Base-by-base conservation (phyloP, 2,797 vertebrate species). In the Trachurus trachurus region DNA sequence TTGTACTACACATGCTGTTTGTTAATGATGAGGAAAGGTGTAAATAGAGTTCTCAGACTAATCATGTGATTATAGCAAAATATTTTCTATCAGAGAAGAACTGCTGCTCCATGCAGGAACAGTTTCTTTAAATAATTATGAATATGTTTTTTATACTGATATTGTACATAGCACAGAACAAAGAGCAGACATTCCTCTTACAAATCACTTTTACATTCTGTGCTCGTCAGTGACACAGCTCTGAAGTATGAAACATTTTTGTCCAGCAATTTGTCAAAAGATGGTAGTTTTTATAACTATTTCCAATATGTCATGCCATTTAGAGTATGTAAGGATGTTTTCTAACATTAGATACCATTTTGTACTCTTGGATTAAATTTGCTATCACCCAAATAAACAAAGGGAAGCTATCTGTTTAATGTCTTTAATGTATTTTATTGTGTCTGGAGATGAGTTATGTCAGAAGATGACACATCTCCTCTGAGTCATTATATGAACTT, bases 371-470 rank as follows among this genome's bases (percentile, higher is more conserved):
- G 42, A 85, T 87, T 40, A 76, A 75, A 63, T 68, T 29, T 69
- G 50, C 57, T 78, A 57, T 68, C 74, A 66, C 56, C 60, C 57
- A 81, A 90, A 90, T 90, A 82, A 89, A 87, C 16, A 73, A 82
- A 82, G 62, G 72, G 56, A 85, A 83, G 61, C n/a, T 22, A 57
- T 56, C 2, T 39, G 9, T 9, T 50, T 39, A 66, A 22, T 77
- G 64, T 82, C 42, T 81, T 77, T 12, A 67, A n/a, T 82, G 19
- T 6, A 7, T 26, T 47, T 44, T 29, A 19, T 22, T 67, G 50
- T 21, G 6, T 2, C 1, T 15, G 12, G 45, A 19, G 11, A 42
- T 1, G 21, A 67, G 57, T 6, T 49, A 54, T 42, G 22, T 12
- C 9, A 45, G 9, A 21, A n/a, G 19, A 19, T 50, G 6, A 13